A percentile compares a stretch with the other conserved stretches of the same genome.
Conservation (phyloP, 2,888 invertebrate genomes). For the Lamellibrachia satsuma region DNA sequence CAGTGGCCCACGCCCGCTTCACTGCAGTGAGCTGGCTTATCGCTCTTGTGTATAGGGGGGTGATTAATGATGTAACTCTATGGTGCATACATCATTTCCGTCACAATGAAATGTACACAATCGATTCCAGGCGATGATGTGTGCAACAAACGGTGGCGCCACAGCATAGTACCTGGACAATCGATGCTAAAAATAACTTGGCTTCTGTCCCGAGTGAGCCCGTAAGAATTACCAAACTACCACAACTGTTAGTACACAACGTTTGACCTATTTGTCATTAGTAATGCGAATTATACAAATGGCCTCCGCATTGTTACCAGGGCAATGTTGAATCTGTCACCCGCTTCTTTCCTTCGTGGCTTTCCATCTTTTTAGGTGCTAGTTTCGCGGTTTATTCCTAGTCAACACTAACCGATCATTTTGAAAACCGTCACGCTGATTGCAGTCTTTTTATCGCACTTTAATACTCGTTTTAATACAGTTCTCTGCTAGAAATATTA, state of each 20-base stretch:
- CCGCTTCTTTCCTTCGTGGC: not conserved
- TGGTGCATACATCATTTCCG: too few relatives aligned
- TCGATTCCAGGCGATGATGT: too few relatives aligned
- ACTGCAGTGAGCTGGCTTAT: too few relatives aligned
- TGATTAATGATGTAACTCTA: too few relatives aligned
- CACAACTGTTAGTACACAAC: not conserved
- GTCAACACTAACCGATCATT: not conserved
- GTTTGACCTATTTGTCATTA: not conserved
- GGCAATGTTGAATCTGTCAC: not conserved
- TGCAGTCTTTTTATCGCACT: not conserved
- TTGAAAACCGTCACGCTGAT: not conserved
- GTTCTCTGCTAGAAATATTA: not conserved
- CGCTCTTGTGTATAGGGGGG: too few relatives aligned
- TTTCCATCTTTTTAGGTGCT: not conserved
- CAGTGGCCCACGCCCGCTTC: too few relatives aligned
- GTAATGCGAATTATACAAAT: too few relatives aligned
- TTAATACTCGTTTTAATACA: not conserved
- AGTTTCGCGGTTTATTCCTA: not conserved
- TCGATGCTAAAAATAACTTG: too few relatives aligned
- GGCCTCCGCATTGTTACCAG: not conserved
- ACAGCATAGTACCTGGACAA: too few relatives aligned
- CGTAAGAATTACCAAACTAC: not conserved
- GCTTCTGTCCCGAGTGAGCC: not conserved
- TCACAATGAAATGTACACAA: too few relatives aligned
- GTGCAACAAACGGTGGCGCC: too few relatives aligned